Evolutionary conservation across 2,888 invertebrate genomes (phyloP).

Genomic region (Eumerus sabulonum): DNA sequence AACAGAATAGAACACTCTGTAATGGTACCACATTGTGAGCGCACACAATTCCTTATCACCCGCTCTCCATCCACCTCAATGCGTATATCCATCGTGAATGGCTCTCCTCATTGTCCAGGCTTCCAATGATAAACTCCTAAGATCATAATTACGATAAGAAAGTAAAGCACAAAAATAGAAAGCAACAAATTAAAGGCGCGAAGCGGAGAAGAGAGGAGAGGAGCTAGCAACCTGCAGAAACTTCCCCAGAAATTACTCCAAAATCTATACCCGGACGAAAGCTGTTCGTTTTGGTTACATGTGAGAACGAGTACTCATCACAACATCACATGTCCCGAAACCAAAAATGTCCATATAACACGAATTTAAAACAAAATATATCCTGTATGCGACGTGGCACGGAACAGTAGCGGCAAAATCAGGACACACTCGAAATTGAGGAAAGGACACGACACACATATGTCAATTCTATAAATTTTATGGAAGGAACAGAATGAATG

Average conservation of each 20-base stretch:
- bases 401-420: conserved; percentile 44
- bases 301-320: conserved; percentile 15
- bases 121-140: conserved; percentile 24
- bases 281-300: conserved; percentile 50
- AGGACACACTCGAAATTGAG: conserved; percentile 56
- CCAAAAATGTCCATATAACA: background rate
- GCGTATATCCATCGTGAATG: too few relatives aligned
- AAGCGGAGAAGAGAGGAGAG: background rate
- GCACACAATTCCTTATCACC: conserved; percentile 55
- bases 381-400: conserved; percentile 27
- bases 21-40: conserved; percentile 52
- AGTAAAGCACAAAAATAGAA: conserved; percentile 42
- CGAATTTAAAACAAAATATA: conserved; percentile 21
- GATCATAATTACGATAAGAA: conserved; percentile 56
- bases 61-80: conserved; percentile 39
- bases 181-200: conserved; percentile 17
- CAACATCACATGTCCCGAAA: conserved; percentile 14
- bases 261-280: too few relatives aligned
- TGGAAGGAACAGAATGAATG: conserved; percentile 43
- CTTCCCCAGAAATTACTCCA: conserved; percentile 34
- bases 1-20: background rate
- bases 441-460: conserved; percentile 66
- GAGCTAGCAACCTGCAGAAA: conserved; percentile 26
- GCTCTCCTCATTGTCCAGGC: conserved; percentile 37
- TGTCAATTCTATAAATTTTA: conserved; percentile 65